phyloP scores from a whole-genome alignment of 2,888 invertebrate genomes.

The Linyphia triangularis region DNA sequence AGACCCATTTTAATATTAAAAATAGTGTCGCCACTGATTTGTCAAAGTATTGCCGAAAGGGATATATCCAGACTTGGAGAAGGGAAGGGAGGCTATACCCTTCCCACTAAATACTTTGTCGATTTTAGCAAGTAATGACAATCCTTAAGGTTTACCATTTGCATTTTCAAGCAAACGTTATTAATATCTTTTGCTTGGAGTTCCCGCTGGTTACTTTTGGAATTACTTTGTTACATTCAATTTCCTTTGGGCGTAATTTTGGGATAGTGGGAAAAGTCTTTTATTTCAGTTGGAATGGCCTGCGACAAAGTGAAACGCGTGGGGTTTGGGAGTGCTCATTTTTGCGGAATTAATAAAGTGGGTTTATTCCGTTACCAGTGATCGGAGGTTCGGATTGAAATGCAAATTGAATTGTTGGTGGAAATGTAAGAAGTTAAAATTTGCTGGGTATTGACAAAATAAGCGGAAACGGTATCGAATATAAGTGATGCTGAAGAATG shows the following conservation, averaged over 20 bases:
- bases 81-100: not conserved
- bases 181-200: constrained; percentile 37
- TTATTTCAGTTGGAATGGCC: not conserved
- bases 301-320: not conserved
- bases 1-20: constrained; percentile 49
- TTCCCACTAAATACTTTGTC: constrained; percentile 12
- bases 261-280: not conserved
- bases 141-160: constrained; percentile 27
- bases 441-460: no score
- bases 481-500: no score
- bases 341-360: constrained; percentile 13
- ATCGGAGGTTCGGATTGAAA: not conserved
- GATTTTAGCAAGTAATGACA: constrained; percentile 51
- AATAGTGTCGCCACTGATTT: constrained; percentile 34
- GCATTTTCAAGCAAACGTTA: constrained; percentile 45
- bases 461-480: no score
- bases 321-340: not conserved
- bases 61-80: not conserved
- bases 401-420: no score
- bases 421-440: no score
- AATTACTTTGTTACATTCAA: constrained; percentile 49
- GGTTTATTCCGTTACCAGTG: not conserved
- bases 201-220: constrained; percentile 1
- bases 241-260: constrained; percentile 9
- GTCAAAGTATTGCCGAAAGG: constrained; percentile 26